Evolutionary conservation across 2,888 invertebrate species (phyloP).

Genomic region (Brachyptera risi): DNA sequence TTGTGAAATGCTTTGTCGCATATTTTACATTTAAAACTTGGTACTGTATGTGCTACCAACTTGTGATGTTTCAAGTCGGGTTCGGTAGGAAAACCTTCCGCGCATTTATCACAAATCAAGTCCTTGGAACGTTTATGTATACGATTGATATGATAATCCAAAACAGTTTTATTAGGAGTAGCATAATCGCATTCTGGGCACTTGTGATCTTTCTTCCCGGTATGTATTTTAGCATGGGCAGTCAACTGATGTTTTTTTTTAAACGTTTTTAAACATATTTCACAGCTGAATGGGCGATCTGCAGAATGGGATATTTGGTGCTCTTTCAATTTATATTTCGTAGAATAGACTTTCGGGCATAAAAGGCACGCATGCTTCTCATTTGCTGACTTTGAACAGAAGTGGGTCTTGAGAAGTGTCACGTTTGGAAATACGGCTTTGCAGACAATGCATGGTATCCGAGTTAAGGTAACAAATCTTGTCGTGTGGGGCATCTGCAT

Average conservation of each 20-base stretch:
- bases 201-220: conserved; percentile 31
- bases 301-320: conserved; percentile 21
- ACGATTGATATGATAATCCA: conserved; percentile 31
- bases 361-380: no score
- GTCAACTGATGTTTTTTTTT: conserved; percentile 21
- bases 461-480: no score
- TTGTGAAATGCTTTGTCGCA: conserved; percentile 40
- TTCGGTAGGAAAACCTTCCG: conserved; percentile 12
- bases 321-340: conserved; percentile 15
- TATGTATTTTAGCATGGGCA: conserved; percentile 36
- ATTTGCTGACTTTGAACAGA: no score
- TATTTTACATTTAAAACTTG: conserved; percentile 37
- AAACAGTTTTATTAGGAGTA: conserved; percentile 31
- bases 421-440: no score
- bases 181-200: conserved; percentile 34
- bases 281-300: conserved; percentile 25
- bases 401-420: no score
- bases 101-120: conserved; percentile 21
- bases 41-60: conserved; percentile 24
- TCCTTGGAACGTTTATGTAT: conserved; percentile 21
- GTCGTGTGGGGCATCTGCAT: no score
- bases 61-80: conserved; percentile 19
- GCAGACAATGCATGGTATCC: no score
- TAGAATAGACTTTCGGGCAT: no score
- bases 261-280: conserved; percentile 26